Conservation (phyloP, 2,888 invertebrate genomes). For the Lochmaea capreae region DNA sequence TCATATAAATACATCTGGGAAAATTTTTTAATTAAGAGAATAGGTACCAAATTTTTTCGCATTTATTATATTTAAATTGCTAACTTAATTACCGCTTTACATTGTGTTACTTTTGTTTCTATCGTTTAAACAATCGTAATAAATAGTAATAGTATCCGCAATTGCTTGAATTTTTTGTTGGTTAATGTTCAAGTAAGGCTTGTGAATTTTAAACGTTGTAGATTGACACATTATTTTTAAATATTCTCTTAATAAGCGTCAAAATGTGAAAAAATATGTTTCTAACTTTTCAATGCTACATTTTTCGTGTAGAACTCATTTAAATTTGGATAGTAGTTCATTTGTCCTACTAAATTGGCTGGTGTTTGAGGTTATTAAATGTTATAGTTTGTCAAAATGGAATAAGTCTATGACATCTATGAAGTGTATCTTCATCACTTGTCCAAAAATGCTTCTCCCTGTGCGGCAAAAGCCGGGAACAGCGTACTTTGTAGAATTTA, state of each 20-base stretch:
- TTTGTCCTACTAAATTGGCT: no score
- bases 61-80: slow-evolving; percentile 6
- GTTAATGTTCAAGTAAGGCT: slow-evolving; percentile 21
- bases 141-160: slow-evolving; percentile 4
- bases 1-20: background rate
- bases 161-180: slow-evolving; percentile 1
- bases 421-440: no score
- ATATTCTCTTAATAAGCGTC: background rate
- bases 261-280: background rate
- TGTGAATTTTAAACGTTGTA: slow-evolving; percentile 18
- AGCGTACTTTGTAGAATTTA: no score
- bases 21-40: slow-evolving; percentile 13
- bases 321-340: no score
- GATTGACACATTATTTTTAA: background rate
- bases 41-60: slow-evolving; percentile 19
- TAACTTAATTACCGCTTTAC: background rate
- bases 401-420: no score
- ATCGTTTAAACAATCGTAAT: slow-evolving; percentile 7
- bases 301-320: no score
- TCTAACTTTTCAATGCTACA: background rate
- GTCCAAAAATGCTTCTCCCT: no score
- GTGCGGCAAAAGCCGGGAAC: no score
- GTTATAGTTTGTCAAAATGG: no score
- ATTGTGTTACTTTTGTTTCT: background rate
- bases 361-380: no score